Evolutionary conservation across 2,797 vertebrate genomes (phyloP).

Genomic region (Taenioides sp.): DNA sequence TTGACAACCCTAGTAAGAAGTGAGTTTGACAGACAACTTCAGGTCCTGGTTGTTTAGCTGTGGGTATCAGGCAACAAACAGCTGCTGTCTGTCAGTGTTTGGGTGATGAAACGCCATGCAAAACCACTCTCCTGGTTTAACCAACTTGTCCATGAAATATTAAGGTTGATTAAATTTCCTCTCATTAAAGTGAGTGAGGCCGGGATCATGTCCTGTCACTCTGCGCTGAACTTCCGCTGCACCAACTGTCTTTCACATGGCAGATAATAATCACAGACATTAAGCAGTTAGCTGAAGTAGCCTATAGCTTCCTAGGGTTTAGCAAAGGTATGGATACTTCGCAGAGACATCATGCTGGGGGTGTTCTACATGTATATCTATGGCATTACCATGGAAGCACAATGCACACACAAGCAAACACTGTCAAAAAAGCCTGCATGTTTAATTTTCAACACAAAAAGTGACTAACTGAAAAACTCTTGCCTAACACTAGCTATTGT

Average conservation of each 20-base stretch:
- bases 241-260: slow-evolving; percentile 50
- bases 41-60: slow-evolving; percentile 32
- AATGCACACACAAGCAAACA: no score
- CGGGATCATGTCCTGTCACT: slow-evolving; percentile 44
- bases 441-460: no score
- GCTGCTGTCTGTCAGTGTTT: slow-evolving; percentile 57
- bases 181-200: slow-evolving; percentile 53
- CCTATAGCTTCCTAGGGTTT: neutral
- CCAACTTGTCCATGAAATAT: slow-evolving; percentile 65
- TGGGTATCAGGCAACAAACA: slow-evolving; percentile 53
- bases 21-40: no score
- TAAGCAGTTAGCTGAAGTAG: slow-evolving; percentile 19
- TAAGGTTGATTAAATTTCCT: slow-evolving; percentile 57
- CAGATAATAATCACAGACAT: slow-evolving; percentile 57
- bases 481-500: no score
- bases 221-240: slow-evolving; percentile 42
- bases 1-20: no score
- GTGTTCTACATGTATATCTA: no score
- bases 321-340: neutral
- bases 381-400: no score
- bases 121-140: slow-evolving; percentile 54
- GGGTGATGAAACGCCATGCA: slow-evolving; percentile 73
- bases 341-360: no score
- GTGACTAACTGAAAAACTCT: no score
- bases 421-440: no score